These are phyloP conservation scores for Cecidostiba fungosa DNA, from an alignment of 2,888 invertebrate genomes.

Conservation along the genomic window DNA sequence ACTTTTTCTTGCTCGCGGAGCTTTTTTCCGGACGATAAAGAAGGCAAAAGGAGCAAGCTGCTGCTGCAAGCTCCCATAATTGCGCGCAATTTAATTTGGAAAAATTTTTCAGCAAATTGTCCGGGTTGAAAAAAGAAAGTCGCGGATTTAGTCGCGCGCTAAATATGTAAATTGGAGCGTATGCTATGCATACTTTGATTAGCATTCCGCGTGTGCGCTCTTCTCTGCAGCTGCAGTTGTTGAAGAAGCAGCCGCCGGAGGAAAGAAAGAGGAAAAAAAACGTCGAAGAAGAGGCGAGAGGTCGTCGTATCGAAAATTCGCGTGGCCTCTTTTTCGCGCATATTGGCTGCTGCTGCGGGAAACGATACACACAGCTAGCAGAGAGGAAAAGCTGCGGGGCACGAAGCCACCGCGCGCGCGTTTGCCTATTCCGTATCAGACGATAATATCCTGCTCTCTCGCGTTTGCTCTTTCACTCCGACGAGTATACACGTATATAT, in stretches of 20 bases:
- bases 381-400: background rate
- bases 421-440: constrained; percentile 45
- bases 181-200: constrained; percentile 55
- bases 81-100: constrained; percentile 49
- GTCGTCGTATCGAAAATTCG: constrained; percentile 43
- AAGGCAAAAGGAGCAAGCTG: constrained; percentile 14
- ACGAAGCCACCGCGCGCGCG: constrained; percentile 11
- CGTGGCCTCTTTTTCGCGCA: constrained; percentile 20
- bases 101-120: constrained; percentile 40
- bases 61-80: constrained; percentile 23
- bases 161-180: constrained; percentile 44
- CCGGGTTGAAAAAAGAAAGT: background rate
- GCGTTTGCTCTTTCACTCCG: constrained; percentile 42
- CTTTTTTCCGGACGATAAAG: constrained; percentile 23
- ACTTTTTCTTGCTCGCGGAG: constrained; percentile 1
- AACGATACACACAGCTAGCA: background rate
- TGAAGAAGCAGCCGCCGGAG: constrained; percentile 13
- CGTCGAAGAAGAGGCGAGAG: constrained; percentile 21
- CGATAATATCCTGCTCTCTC: constrained; percentile 44
- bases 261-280: constrained; percentile 29
- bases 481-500: background rate
- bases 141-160: constrained; percentile 42
- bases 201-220: constrained; percentile 37
- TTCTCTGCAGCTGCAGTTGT: background rate
- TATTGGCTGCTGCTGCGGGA: background rate